Evolutionary conservation across 2,888 invertebrate species (phyloP).

Genomic region (Pachymerium ferrugineum): DNA sequence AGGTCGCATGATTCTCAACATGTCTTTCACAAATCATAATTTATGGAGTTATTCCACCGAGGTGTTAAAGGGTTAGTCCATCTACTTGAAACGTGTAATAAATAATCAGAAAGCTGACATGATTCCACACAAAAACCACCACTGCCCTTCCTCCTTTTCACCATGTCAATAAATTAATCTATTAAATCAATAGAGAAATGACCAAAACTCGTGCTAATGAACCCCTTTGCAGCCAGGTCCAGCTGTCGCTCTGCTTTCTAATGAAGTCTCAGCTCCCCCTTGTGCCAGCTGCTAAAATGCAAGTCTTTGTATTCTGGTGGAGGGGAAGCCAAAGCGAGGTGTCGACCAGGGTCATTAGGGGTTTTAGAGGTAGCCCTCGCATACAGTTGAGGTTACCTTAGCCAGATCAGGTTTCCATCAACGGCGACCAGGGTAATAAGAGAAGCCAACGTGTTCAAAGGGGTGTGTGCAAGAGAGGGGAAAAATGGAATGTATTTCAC

Average conservation of each 20-base stretch:
- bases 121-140: no score
- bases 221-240: background rate
- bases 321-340: slow-evolving; percentile 12
- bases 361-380: slow-evolving; percentile 1
- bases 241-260: background rate
- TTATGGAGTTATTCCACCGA: background rate
- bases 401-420: slow-evolving; percentile 9
- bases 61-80: background rate
- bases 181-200: slow-evolving; percentile 1
- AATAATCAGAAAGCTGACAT: background rate
- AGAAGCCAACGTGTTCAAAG: background rate
- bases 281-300: slow-evolving; percentile 9
- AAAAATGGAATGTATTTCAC: slow-evolving; percentile 7
- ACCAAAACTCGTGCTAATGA: slow-evolving; percentile 8
- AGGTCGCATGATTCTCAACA: background rate
- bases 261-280: background rate
- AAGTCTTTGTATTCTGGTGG: slow-evolving; percentile 18
- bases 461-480: no score
- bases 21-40: background rate
- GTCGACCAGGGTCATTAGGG: slow-evolving; percentile 16
- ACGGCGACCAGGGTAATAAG: background rate
- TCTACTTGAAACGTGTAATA: background rate
- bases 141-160: background rate
- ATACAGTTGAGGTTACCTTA: background rate
- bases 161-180: background rate